Base-by-base conservation (phyloP, 92 coral and sea anemone species). In the Phenganax subtilis region DNA sequence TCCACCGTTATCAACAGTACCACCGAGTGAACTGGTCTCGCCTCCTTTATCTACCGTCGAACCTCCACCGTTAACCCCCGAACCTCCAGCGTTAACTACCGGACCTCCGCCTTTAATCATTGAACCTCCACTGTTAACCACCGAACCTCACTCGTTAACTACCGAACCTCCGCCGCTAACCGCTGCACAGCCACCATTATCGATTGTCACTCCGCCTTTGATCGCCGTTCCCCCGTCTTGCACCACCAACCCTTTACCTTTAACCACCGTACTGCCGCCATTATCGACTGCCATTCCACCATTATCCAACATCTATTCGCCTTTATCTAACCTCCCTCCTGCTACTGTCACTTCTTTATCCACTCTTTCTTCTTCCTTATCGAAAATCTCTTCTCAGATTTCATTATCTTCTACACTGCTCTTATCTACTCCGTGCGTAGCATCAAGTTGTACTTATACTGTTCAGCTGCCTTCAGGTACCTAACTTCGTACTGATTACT, bases 1-100 rank as follows among this genome's bases (percentile, higher is more conserved):
- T 58, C 8, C 7, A 1, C 63, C 14, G 63, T 58, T 58, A 58
- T 58, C 63, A 12, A 58, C 63, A 58, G 63, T 58, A 58, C 2
- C 63, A 58, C 63, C 63, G 63, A 58, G 63, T 58, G 63, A 58
- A 58, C 63, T 58, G 63, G 63, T n/a, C 17, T n/a, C 63, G 63
- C 63, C 63, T 58, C 63, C 63, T 12, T 7, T 58, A 58, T 58
- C 63, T 12, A 1, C 63, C 63, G 63, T 8, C 0, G 3, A 37
- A 37, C 63, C 63, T 58, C 63, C 17, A 57, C 63, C 63, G 63
- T 57, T 57, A 57, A 57, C 12, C 63, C 1, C 17, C 63, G 63
- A 57, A 57, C 63, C 63, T 58, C 63, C 63, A 11, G 2, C 63
- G 2, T 58, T 58, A 58, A 58, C 8, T 8, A 58, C 63, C 63